These are phyloP conservation scores for Watsonalla binaria DNA, from an alignment of 2,888 invertebrate genomes.

Conservation along the genomic window DNA sequence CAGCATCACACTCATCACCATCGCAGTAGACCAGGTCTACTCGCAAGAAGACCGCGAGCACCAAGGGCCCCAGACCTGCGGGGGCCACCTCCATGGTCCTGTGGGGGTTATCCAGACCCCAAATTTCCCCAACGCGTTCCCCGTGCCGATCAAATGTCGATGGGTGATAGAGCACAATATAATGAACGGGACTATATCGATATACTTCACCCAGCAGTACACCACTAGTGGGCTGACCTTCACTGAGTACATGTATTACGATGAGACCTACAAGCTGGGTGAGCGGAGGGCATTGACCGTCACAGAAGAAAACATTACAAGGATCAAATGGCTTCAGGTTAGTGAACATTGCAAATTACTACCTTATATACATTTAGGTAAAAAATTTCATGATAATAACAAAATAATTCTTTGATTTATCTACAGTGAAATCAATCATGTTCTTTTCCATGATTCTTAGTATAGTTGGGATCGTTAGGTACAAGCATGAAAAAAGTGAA, in stretches of 20 bases:
- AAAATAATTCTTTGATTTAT: no score
- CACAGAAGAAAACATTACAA: constrained; percentile 86
- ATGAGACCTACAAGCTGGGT: constrained; percentile 82
- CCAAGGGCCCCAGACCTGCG: constrained; percentile 77
- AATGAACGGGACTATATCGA: constrained; percentile 85
- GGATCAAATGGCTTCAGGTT: constrained; percentile 79
- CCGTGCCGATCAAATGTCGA: constrained; percentile 89
- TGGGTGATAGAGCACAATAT: constrained; percentile 92
- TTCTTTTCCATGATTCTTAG: no score
- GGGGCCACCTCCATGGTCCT: constrained; percentile 81
- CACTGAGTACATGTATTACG: constrained; percentile 87
- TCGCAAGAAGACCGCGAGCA: constrained; percentile 53
- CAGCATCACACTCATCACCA: constrained; percentile 52
- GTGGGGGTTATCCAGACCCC: constrained; percentile 89
- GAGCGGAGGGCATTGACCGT: constrained; percentile 83
- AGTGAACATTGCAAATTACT: constrained; percentile 19
- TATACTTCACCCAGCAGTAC: constrained; percentile 93
- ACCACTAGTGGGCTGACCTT: constrained; percentile 87
- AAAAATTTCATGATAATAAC: no score
- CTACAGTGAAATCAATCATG: no score
- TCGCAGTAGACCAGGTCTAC: constrained; percentile 39
- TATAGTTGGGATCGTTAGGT: no score
- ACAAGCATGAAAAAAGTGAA: no score
- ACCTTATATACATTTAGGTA: no score
- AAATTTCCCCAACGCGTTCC: constrained; percentile 89